Base-by-base conservation (phyloP, 2,888 invertebrate species). In the Nymphalis urticae region DNA sequence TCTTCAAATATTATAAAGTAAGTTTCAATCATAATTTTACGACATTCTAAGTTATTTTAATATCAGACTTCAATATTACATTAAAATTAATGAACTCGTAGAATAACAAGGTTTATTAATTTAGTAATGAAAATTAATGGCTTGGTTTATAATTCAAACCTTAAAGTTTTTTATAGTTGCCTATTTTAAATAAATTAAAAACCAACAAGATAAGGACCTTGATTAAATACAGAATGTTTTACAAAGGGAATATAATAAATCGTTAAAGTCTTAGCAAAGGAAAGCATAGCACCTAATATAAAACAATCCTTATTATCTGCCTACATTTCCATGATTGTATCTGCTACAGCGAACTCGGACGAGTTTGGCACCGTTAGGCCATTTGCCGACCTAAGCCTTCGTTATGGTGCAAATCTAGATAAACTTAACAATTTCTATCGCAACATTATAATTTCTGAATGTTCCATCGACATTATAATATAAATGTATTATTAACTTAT, bases 351-450 rank as follows among this genome's bases (percentile, higher is more conserved):
- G n/a, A 36, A 60, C 54, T 60, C 53, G 60, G 50, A 64, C 64
- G 51, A 68, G 62, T 69, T 63, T 66, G 62, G 56, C 69, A 69
- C 69, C 69, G 69, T 69, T 69, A 68, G 68, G 64, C 53, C 50
- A 51, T 61, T 66, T 62, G 54, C 68, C 63, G 60, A 70, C 67
- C 68, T 61, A 61, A 19, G 36, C 58, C 32, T 56, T 60, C 63
- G 58, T 32, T 48, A 42, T 51, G 67, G 63, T 51, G 59, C 51
- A 60, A 36, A 68, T 70, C 70, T 64, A 64, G 68, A 70, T 68
- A 68, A 68, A 64, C 47, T 70, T 50, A n/a, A 56, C 56, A 56
- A 58, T 36, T 58, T 51, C 50, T 62, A 62, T 16, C 47, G 48
- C 24, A 32, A 24, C 51, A 24, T 36, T 62, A 51, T 62, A 32